Evolutionary conservation across 1,140 invertebrate genomes (phyloP).

Genomic region (Danaus plexippus): DNA sequence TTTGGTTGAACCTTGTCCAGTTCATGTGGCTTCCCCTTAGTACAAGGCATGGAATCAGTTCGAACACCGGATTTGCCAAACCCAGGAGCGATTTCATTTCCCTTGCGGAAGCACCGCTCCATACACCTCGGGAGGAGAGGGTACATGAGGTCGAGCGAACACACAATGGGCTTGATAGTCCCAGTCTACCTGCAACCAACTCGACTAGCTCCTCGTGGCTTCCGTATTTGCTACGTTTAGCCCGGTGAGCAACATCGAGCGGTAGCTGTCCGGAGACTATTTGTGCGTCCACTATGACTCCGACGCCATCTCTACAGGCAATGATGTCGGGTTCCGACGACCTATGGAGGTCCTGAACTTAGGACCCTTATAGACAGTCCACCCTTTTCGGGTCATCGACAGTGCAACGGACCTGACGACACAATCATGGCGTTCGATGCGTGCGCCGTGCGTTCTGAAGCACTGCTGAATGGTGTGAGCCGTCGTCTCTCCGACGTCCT

Average conservation of each 20-base stretch:
- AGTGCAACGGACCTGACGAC: too few species aligned
- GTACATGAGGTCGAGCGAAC: constrained; percentile 2
- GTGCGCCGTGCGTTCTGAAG: too few species aligned
- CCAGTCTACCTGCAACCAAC: constrained; percentile 11
- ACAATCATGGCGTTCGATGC: constrained; percentile 36
- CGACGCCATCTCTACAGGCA: neutral
- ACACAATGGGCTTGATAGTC: neutral
- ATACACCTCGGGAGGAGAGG: neutral
- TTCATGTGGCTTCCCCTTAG: too few species aligned
- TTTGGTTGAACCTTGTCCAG: too few species aligned
- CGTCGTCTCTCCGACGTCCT: too few species aligned
- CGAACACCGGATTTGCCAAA: too few species aligned
- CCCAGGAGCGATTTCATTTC: constrained; percentile 2
- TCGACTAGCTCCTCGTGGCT: constrained; percentile 9
- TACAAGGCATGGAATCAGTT: too few species aligned
- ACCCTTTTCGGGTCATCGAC: too few species aligned
- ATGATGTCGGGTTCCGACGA: neutral
- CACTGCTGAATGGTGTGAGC: too few species aligned
- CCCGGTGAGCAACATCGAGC: constrained; percentile 17
- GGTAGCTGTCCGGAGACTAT: constrained; percentile 21
- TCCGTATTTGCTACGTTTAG: constrained; percentile 18
- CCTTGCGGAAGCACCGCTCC: neutral
- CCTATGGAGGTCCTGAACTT: too few species aligned
- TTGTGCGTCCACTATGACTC: constrained; percentile 13
- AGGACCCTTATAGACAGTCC: too few species aligned